phyloP scores from a whole-genome alignment of 2,797 vertebrate species.

The Pelobates cultripes region DNA sequence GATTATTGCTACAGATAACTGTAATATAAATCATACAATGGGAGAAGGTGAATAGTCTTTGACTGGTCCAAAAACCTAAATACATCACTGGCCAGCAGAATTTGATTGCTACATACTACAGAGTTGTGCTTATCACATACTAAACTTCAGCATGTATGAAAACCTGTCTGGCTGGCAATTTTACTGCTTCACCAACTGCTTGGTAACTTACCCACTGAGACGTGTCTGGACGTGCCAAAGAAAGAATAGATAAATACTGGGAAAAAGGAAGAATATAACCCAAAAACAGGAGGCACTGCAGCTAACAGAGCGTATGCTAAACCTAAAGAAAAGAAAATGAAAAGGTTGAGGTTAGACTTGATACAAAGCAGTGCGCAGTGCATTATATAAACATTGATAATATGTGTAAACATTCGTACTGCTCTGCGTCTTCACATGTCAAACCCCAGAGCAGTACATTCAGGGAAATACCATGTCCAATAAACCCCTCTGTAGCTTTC shows the following conservation, averaged over 20 bases:
- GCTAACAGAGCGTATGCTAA: slow-evolving; percentile 94
- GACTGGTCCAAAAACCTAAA: no score
- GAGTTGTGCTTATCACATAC: no score
- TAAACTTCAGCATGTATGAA: no score
- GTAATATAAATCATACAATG: no score
- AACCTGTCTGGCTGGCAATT: no score
- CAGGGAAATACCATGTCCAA: neutral
- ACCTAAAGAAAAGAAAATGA: slow-evolving; percentile 67
- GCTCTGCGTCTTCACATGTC: neutral
- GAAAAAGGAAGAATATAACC: slow-evolving; percentile 93
- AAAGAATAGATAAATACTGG: slow-evolving; percentile 90
- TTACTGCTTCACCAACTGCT: neutral
- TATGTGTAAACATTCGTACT: neutral
- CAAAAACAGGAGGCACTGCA: slow-evolving; percentile 88
- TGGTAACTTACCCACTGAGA: slow-evolving; percentile 78
- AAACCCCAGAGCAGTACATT: no score
- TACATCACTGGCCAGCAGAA: no score
- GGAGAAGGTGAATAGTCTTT: no score
- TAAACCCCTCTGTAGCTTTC: neutral
- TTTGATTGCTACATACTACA: no score
- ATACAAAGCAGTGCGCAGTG: neutral
- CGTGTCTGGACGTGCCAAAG: slow-evolving; percentile 94
- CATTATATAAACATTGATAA: neutral
- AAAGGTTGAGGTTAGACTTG: neutral
- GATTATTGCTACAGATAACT: no score